Evolutionary conservation across 2,888 invertebrate species (phyloP), one percentile per base, ranked within the genome.

Genomic region (Drosophila crucigera): DNA sequence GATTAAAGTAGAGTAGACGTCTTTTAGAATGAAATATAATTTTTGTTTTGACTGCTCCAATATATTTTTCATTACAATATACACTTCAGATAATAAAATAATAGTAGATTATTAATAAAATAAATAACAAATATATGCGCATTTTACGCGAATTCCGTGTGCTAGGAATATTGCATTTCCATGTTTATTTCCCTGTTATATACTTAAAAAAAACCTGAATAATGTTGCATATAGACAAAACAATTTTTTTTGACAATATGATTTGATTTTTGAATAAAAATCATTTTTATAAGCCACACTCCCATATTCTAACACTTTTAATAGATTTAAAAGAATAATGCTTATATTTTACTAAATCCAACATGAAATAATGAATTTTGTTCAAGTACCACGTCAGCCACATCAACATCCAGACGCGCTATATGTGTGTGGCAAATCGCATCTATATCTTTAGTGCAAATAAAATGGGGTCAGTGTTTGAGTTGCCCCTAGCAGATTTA

Each of bases 401-500:
- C n/a, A 35, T 22, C 7, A 30, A 22, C 33, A 31, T 25, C 31
- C 25, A 19, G 11, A 22, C 10, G 19, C 22, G 33, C 7, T 37
- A n/a, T 25, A 49, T 31, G 47, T 19, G 53, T 41, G 67, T 10
- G 33, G 66, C 55, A 67, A 69, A 69, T 71, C 66, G 66, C 69
- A 77, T 53, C 69, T 72, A 72, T 33, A 62, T 49, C 69, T 58
- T 30, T 19, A 47, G 72, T 64, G 68, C 66, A 71, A 78, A 75
- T 75, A 73, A 67, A 72, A 55, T 62, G 50, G 56, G 60, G 60
- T 63, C 81, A 73, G 67, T 78, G 81, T 78, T 78, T 76, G 79
- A 76, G 83, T 69, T 68, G 71, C 53, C 61, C 62, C 72, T 58
- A 9, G 59, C 67, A 74, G 75, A 86, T 86, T 82, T 84, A 71